Evolutionary conservation across 2,888 invertebrate genomes (phyloP).

Genomic region (Podotricha telesiphe): DNA sequence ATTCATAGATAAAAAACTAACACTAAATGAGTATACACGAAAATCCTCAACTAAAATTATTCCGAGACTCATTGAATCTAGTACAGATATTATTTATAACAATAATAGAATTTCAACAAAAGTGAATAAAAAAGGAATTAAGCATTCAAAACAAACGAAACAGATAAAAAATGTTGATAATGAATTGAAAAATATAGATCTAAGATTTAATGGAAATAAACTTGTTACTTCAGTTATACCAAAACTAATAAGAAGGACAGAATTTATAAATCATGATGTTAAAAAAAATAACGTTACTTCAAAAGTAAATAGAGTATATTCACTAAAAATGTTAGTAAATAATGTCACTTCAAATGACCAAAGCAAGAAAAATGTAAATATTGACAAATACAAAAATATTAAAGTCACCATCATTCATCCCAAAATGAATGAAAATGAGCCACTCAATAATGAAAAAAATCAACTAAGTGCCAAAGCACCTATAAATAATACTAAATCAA

Average conservation of each 20-base stretch:
- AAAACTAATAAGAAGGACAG: not conserved
- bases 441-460: not conserved
- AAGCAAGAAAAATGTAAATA: not conserved
- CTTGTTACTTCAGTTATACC: not conserved
- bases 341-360: not conserved
- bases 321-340: not conserved
- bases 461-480: not conserved
- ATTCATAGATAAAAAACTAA: not conserved
- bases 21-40: no score
- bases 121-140: not conserved
- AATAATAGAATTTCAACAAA: not conserved
- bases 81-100: not conserved
- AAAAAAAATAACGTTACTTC: not conserved
- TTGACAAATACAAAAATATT: not conserved
- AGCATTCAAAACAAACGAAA: not conserved
- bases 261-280: not conserved
- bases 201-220: not conserved
- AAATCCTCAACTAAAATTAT: not conserved
- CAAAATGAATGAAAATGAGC: not conserved
- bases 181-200: not conserved
- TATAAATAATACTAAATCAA: not conserved
- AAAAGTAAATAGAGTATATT: not conserved
- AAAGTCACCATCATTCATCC: not conserved
- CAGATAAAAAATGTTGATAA: not conserved
- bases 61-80: not conserved